Evolutionary conservation across 64 coral and sea anemone genomes (phyloP), one percentile per base, ranked within the genome.

Genomic region (Astreopora myriophthalma): DNA sequence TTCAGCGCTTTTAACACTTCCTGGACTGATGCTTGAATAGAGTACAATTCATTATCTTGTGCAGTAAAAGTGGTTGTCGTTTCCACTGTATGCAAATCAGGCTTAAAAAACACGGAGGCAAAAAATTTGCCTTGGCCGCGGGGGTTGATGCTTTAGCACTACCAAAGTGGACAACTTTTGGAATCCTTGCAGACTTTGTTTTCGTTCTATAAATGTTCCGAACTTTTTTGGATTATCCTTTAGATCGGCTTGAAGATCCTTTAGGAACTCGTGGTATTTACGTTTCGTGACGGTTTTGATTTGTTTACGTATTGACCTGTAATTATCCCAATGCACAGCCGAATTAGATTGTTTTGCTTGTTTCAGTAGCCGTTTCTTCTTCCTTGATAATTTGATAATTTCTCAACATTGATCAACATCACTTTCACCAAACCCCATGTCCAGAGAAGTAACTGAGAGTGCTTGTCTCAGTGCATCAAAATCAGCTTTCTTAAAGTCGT

Each of bases 401-500:
- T 89, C 74, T 6, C 73, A n/a, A n/a, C n/a, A n/a, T n/a, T n/a
- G n/a, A n/a, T n/a, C 73, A 6, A 90, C 68, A 69, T 90, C 60
- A 80, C 78, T 60, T 23, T 65, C 2, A 37, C 66, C 34, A 77
- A 68, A 80, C 65, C 19, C 32, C 4, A 90, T 34, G 23, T 90
- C 74, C 32, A 90, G 74, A 22, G 9, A 74, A 79, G 29, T 79
- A 79, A 1, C 22, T 51, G 88, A 90, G 73, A 90, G 34, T 67
- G 88, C 23, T 23, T 80, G 10, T 89, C 36, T 78, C 1, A 89
- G 73, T 12, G 48, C 73, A 4, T 19, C 87, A 35, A 89, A 89
- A 60, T 89, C 73, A 33, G 72, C 87, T 89, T 33, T 89, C 87
- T 78, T 89, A 51, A 89, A 89, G 37, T 78, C 20, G 34, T 87